Evolutionary conservation across 1,140 invertebrate genomes (phyloP), one percentile per base, ranked within the genome.

Genomic region (Phymorhynchus buccinoides): DNA sequence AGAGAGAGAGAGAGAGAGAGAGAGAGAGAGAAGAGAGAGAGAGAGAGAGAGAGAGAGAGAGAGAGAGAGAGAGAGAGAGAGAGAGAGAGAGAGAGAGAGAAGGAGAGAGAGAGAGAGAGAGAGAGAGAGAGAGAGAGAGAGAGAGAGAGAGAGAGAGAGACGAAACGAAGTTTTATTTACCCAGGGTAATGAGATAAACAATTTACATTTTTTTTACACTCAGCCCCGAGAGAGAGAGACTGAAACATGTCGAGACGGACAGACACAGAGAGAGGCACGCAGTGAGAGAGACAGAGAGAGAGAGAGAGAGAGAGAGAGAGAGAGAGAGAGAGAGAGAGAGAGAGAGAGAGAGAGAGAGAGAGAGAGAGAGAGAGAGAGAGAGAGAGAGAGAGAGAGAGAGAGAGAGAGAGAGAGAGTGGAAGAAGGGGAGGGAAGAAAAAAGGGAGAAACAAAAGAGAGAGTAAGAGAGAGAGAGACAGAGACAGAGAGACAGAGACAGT

Each of bases 331-430:
- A 12, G 48, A 12, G 48, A 12, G 48, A 12, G 48, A 12, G 48
- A 12, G 48, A 12, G 48, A 12, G 48, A 12, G 48, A 12, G 48
- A 12, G 48, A 16, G 78, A 16, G 78, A 16, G 79, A 37, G 79
- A 22, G 79, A 37, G 79, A 37, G 42, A 37, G 79, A 37, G 79
- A 37, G 79, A 80, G 79, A 80, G 79, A 80, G 79, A 80, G 79
- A 80, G 79, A 80, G 79, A 80, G 79, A 80, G 79, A 80, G 79
- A 80, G 79, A 66, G 80, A 62, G 81, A 71, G 56, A 71, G 81
- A 42, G 79, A n/a, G 27, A 42, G 79, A 27, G 41, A 27, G 44
- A 42, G 44, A 80, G 79, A 44, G 78, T 7, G 79, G 16, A n/a
- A 35, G 79, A 42, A 80, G 44, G 52, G 41, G 52, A 18, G 27